Evolutionary conservation across 2,797 vertebrate species (phyloP), one percentile per base, ranked within the genome.

Genomic region (Serranus cabrilla): DNA sequence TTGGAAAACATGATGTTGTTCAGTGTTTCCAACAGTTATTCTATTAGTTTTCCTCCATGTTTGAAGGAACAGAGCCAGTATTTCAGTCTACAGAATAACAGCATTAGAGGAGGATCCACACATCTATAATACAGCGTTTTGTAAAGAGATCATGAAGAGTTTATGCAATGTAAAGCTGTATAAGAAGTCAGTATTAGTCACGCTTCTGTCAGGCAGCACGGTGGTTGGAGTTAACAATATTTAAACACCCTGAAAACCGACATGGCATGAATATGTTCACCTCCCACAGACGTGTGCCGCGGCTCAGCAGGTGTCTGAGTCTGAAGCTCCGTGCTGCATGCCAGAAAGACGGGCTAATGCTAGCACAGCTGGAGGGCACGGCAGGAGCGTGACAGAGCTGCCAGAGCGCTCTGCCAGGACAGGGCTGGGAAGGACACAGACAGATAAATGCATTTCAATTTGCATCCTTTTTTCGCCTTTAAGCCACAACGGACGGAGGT

Each of bases 351-450:
- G 43, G 50, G 42, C 71, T 58, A 61, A 63, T 21, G n/a, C 68
- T 69, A 46, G 75, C 82, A 60, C 82, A 82, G 85, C 85, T 81
- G 74, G 81, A 60, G 37, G 37, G 7, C 64, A 12, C 74, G 62
- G 83, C 72, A 43, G 55, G 71, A 46, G 52, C 0, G 49, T 17
- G 50, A 42, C 72, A 57, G 69, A 25, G 11, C n/a, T 63, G 49
- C n/a, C 64, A 51, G 51, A 62, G 54, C 51, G 23, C 40, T 43
- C 18, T 12, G 56, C 7, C 43, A 55, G 45, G 51, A 17, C 21
- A 3, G 49, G 46, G 11, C 25, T 21, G 40, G 37, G 31, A 52
- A 58, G 60, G 58, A 67, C 52, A 46, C 20, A 4, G 21, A 27
- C 27, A 34, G 21, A 59, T 52, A 5, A 45, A 74, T 46, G 0